Evolutionary conservation across 2,888 invertebrate species (phyloP).

Genomic region (Kryphioiulus occultus): DNA sequence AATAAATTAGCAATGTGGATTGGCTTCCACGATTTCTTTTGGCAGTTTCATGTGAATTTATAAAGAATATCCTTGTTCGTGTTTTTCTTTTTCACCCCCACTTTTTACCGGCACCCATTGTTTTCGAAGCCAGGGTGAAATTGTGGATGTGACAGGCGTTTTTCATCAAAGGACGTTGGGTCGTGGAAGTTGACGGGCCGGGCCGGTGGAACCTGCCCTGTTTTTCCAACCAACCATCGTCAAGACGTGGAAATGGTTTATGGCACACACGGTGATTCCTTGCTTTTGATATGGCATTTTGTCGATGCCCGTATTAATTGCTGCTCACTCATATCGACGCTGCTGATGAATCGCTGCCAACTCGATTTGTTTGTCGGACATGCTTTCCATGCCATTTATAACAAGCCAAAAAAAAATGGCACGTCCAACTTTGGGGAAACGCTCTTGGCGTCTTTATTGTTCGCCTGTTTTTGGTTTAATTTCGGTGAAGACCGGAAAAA

Average conservation of each 20-base stretch:
- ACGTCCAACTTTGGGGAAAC: not conserved
- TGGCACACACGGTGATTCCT: not conserved
- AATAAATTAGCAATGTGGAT: conserved; percentile 14
- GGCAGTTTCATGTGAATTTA: conserved; percentile 23
- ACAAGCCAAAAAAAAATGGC: not conserved
- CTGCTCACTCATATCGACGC: conserved; percentile 6
- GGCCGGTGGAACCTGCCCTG: not conserved
- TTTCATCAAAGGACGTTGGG: conserved; percentile 23
- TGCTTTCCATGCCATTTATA: not conserved
- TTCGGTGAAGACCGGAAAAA: not conserved
- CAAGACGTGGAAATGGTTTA: not conserved
- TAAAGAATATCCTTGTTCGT: conserved; percentile 4
- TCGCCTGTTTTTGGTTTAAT: not conserved
- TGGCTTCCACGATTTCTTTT: conserved; percentile 2
- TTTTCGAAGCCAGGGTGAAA: conserved; percentile 11
- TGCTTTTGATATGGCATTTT: not conserved
- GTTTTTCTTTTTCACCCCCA: not conserved
- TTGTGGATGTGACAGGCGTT: not conserved
- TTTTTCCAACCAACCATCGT: not conserved
- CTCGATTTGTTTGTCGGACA: not conserved
- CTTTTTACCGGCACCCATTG: not conserved
- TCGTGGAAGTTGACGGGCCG: not conserved
- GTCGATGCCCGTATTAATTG: conserved; percentile 13
- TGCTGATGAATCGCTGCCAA: not conserved
- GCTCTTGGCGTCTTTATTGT: not conserved